Percentiles rank a stretch among this genome's conserved stretches.
Conservation (phyloP, 1,140 invertebrate genomes). For the Maconellicoccus hirsutus region DNA sequence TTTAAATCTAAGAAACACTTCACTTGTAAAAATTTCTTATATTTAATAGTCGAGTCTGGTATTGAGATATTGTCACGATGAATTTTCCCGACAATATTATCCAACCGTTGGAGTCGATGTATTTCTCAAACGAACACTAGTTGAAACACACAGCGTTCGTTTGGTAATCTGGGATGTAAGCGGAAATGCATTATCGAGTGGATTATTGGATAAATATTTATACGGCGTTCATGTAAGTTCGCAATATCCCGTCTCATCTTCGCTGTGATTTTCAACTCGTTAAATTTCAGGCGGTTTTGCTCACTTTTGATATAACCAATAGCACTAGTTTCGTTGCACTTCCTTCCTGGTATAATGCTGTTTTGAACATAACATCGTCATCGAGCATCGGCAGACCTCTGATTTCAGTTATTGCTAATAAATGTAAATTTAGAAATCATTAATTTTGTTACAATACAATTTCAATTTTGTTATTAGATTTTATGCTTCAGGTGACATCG, state of each 20-base stretch:
- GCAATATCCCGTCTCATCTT: not conserved
- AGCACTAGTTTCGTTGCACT: conserved; percentile 65
- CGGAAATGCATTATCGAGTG: conserved; percentile 55
- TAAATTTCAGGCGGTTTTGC: conserved; percentile 34
- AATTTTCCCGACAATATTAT: conserved; percentile 60
- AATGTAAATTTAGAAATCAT: conserved; percentile 34
- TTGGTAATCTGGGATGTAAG: conserved; percentile 76
- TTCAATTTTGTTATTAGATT: not conserved
- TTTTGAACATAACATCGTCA: not conserved
- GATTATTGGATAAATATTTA: conserved; percentile 75
- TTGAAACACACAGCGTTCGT: conserved; percentile 55
- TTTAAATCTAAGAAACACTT: not conserved
- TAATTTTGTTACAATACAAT: not conserved
- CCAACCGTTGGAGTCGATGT: conserved; percentile 72
- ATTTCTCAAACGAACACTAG: conserved; percentile 53
- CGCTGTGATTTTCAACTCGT: not conserved
- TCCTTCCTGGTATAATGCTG: conserved; percentile 46
- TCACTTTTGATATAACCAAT: conserved; percentile 82
- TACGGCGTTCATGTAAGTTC: conserved; percentile 58
- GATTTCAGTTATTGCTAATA: conserved; percentile 72
- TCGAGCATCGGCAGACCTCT: conserved; percentile 38
- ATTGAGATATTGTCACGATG: conserved; percentile 56
- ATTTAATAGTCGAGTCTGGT: conserved; percentile 47
- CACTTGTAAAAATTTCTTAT: conserved; percentile 20
- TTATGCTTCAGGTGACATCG: conserved; percentile 53